Evolutionary conservation across 1,140 invertebrate species (phyloP), one percentile per base, ranked within the genome.

Genomic region (Phymorhynchus buccinoides): DNA sequence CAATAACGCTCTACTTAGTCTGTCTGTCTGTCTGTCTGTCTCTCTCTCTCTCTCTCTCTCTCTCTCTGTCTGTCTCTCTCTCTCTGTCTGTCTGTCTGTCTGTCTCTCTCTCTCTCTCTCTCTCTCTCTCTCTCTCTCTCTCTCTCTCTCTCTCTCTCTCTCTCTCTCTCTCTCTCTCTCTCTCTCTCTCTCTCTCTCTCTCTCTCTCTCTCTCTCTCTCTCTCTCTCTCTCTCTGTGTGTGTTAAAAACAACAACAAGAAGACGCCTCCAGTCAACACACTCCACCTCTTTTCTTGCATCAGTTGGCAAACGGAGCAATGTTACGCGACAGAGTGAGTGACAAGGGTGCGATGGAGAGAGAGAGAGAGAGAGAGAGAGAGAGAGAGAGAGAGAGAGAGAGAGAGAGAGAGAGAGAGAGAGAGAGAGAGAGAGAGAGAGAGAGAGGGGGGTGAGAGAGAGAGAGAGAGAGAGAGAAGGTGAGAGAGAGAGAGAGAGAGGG

Each of bases 91-190:
- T 14, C 9, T 66, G 62, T 66, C 27, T 66, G 9, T 66, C 9
- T 66, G 9, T 66, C 9, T 14, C 9, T 66, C 27, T 66, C 27
- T 12, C 18, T 9, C 27, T 66, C 27, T 66, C 27, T 66, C 27
- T 66, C 9, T 66, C 62, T 14, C 27, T 66, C 9, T 66, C 62
- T 14, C 27, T 66, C 9, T 66, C 62, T 14, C 27, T 66, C 9
- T 66, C 62, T 14, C 27, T 66, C 9, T 66, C 62, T 66, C 62
- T 41, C 71, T 41, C 71, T 41, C 71, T 75, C 37, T 75, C 35
- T 41, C 71, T 41, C 71, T 41, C 71, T 41, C 71, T 41, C 71
- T 41, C 71, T 41, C 71, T 18, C 71, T 41, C 71, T 18, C 71
- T 6, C 71, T 30, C 71, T 7, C 71, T 30, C 71, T 30, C 37